These are phyloP conservation scores for Pollenia amentaria DNA, from an alignment of 2,888 invertebrate species.

Conservation along the genomic window DNA sequence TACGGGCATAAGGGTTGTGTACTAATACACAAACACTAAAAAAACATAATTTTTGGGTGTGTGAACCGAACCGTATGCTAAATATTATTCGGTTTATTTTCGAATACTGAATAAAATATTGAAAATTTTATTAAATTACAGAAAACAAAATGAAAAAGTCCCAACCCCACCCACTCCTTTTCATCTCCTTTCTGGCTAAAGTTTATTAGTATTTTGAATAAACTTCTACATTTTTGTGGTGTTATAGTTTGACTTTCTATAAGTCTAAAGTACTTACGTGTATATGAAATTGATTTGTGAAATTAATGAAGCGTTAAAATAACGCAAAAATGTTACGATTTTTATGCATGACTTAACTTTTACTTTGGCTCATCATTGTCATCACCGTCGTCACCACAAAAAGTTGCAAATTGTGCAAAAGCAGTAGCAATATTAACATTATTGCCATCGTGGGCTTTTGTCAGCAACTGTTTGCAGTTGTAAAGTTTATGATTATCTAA, in stretches of 20 bases:
- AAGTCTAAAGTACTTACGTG: background rate
- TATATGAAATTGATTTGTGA: conserved; percentile 47
- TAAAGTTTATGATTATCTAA: background rate
- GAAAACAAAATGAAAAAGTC: too few species aligned
- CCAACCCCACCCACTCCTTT: too few species aligned
- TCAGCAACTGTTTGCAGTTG: conserved; percentile 40
- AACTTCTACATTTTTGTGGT: background rate
- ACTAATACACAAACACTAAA: too few species aligned
- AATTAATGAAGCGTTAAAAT: conserved; percentile 67
- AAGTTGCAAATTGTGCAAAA: background rate
- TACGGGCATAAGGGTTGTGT: too few species aligned
- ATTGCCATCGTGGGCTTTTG: conserved; percentile 43
- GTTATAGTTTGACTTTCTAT: background rate
- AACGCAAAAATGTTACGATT: conserved; percentile 61
- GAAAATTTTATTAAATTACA: too few species aligned
- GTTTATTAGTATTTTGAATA: too few species aligned
- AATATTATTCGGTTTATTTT: too few species aligned
- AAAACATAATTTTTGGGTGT: too few species aligned
- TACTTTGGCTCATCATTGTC: conserved; percentile 26
- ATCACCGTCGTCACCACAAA: conserved; percentile 7
- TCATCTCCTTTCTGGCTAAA: too few species aligned
- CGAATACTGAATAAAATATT: too few species aligned
- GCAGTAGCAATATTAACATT: conserved; percentile 14
- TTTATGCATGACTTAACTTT: conserved; percentile 58
- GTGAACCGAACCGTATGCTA: too few species aligned